Percentiles rank a stretch among this genome's conserved stretches.
These are phyloP conservation scores for Sebastiscus albofasciatus DNA, from an alignment of 2,797 vertebrate species.

Conservation along the genomic window DNA sequence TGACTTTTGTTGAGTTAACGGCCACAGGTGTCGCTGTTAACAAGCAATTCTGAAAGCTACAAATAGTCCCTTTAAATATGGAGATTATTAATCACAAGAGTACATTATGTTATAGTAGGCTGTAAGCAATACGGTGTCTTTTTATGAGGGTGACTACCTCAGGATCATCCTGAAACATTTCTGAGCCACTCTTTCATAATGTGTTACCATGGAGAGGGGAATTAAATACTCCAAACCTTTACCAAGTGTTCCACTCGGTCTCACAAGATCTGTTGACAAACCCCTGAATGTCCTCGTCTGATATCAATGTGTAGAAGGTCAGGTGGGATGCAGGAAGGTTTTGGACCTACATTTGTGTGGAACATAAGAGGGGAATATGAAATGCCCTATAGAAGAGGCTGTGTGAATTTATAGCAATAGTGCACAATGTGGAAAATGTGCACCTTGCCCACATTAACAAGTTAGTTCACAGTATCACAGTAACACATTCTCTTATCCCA, in stretches of 20 bases:
- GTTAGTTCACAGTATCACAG: slow-evolving; percentile 25
- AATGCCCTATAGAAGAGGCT: background rate
- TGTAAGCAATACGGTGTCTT: background rate
- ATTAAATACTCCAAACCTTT: slow-evolving; percentile 2
- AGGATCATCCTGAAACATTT: background rate
- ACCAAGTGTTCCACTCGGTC: background rate
- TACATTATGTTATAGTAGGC: background rate
- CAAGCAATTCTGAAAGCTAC: too few species aligned
- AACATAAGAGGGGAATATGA: background rate
- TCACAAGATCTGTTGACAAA: background rate
- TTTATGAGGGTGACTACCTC: background rate
- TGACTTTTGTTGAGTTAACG: too few species aligned
- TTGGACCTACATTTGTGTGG: background rate
- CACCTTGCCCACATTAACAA: slow-evolving; percentile 33
- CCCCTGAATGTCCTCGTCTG: background rate
- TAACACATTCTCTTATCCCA: slow-evolving; percentile 24
- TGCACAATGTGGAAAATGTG: background rate
- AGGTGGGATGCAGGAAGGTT: background rate
- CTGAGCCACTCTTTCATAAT: background rate
- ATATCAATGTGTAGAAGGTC: background rate
- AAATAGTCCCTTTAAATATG: background rate
- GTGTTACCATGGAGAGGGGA: background rate
- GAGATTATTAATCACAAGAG: background rate
- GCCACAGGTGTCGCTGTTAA: too few species aligned
- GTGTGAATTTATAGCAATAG: slow-evolving; percentile 24